Evolutionary conservation across 53 echinoderm and acorn worm genomes (phyloP), one percentile per base, ranked within the genome.

Genomic region (Echinarachnius parma): DNA sequence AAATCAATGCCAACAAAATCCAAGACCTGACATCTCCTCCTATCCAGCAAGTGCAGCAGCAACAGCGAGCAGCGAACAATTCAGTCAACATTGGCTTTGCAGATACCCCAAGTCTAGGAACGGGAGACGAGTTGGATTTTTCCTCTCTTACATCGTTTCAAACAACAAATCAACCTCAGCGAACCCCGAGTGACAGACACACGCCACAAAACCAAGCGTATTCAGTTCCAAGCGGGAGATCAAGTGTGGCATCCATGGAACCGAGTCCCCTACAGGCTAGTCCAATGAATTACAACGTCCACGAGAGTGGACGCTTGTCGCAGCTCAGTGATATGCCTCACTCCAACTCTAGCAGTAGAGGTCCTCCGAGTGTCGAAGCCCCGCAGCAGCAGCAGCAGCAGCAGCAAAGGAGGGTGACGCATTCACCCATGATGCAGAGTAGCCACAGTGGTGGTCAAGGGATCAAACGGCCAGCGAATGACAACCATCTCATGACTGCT

Each of bases 241-340:
- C 74, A 1, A 72, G 74, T 39, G 74, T 72, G 3, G 74, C 74
- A 2, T 72, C 74, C n/a, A 72, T 56, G 74, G 74, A 72, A 28
- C 74, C 74, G 5, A 72, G 74, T 39, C 74, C 74, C 8, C 26
- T 56, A 24, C 74, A 72, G 57, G 27, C 74, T 5, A 72, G 74
- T 11, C 74, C 74, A 14, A 72, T 72, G 74, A 72, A 72, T 25
- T 72, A 72, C 28, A 72, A 72, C 16, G 30, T 72, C 5, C 74
- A 72, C 18, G 74, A 72, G 9, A 25, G 56, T 56, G 28, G 74
- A 15, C 74, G 56, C 36, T 56, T 72, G 74, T 53, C 53, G 22
- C 71, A 71, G 44, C 55, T 72, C 8, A 72, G 56, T 27, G 74
- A 72, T 14, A 72, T 72, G 74, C 74, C 74, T 0, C 74, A 72